Percentiles rank a stretch among this genome's conserved stretches.
Evolutionary conservation across 1,140 invertebrate genomes (phyloP).

Genomic region (Dysdera silvatica): DNA sequence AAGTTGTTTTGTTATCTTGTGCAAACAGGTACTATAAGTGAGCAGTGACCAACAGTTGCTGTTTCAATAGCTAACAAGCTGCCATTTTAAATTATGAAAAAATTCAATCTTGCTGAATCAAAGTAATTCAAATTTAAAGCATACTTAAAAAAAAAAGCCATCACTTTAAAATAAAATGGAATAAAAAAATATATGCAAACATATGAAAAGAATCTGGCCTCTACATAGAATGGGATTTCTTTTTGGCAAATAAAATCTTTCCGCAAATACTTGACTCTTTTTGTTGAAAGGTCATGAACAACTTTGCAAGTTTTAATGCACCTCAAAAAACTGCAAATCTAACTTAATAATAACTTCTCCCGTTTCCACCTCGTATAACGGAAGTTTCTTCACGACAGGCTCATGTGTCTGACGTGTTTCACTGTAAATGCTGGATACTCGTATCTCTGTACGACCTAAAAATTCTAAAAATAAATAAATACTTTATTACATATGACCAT

Average conservation of each 20-base stretch:
- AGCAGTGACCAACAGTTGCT: no score
- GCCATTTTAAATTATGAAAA: no score
- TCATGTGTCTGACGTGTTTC: constrained; percentile 54
- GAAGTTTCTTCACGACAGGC: constrained; percentile 60
- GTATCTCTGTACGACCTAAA: constrained; percentile 64
- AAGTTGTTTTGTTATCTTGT: no score
- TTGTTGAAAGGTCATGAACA: background rate
- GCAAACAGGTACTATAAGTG: no score
- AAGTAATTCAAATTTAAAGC: background rate
- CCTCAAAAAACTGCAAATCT: constrained; percentile 62
- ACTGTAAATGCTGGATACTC: constrained; percentile 57
- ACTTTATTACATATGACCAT: background rate
- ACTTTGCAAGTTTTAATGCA: background rate
- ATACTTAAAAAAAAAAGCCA: background rate
- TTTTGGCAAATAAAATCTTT: no score
- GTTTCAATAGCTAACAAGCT: no score
- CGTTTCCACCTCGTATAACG: constrained; percentile 60
- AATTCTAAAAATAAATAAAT: constrained; percentile 54
- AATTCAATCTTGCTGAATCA: no score
- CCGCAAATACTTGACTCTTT: background rate
- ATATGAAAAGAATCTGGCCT: no score
- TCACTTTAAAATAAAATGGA: background rate
- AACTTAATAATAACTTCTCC: constrained; percentile 65
- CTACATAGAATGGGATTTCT: no score
- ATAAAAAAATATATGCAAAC: background rate